These are phyloP conservation scores for Mythimna loreyi DNA, from an alignment of 2,888 invertebrate species.

Conservation along the genomic window DNA sequence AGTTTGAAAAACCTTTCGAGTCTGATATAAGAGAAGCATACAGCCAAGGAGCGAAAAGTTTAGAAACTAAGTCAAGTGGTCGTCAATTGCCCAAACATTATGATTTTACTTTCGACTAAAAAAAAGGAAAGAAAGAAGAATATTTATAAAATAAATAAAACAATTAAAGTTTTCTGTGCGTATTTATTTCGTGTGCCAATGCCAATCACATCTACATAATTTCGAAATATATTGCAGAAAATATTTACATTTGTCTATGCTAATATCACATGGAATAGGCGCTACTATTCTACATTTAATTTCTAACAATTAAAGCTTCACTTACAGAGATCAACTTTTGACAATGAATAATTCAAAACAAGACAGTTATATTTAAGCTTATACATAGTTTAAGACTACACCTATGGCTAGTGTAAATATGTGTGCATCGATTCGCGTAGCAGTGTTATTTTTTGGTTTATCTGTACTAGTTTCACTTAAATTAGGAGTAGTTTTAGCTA, in stretches of 20 bases:
- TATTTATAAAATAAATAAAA: constrained; percentile 51
- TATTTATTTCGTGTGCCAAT: constrained; percentile 69
- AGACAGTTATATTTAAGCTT: constrained; percentile 25
- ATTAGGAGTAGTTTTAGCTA: constrained; percentile 65
- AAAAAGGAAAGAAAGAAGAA: constrained; percentile 23
- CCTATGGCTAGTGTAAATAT: constrained; percentile 52
- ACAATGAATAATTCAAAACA: constrained; percentile 51
- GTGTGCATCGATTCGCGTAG: constrained; percentile 42
- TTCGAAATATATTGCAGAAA: constrained; percentile 60
- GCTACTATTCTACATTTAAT: constrained; percentile 64
- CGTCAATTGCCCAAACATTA: constrained; percentile 81
- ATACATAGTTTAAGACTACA: constrained; percentile 45
- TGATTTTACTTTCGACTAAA: constrained; percentile 84
- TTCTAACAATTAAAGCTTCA: constrained; percentile 68
- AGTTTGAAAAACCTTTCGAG: constrained; percentile 79
- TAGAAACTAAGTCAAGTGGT: constrained; percentile 80
- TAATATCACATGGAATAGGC: constrained; percentile 79
- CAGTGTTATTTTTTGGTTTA: constrained; percentile 63
- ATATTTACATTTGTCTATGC: constrained; percentile 68
- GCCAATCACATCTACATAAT: constrained; percentile 59
- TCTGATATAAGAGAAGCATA: constrained; percentile 85
- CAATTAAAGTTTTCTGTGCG: constrained; percentile 53
- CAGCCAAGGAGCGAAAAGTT: constrained; percentile 84
- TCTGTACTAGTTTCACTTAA: constrained; percentile 8
- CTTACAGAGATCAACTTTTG: constrained; percentile 62